Percentiles rank a stretch among this genome's conserved stretches.
Evolutionary conservation across 2,888 invertebrate genomes (phyloP).

Genomic region (Nomada lathburiana): DNA sequence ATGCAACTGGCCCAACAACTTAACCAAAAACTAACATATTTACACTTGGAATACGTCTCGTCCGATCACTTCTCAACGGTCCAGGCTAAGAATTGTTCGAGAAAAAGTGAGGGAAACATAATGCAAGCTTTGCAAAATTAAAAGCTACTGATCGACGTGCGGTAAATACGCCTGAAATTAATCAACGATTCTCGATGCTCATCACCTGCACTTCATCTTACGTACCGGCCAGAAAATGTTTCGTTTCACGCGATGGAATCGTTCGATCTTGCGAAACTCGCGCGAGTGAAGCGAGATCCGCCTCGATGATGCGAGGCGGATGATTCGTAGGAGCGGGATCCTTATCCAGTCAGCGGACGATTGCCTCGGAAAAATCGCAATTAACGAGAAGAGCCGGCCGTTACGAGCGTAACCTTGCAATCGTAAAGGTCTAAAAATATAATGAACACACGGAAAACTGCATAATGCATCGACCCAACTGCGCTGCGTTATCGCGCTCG

Average conservation of each 20-base stretch:
- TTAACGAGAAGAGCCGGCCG: slow-evolving; percentile 59
- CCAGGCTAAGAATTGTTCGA: no score
- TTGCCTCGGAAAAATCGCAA: slow-evolving; percentile 62
- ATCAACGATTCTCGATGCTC: no score
- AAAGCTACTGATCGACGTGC: no score
- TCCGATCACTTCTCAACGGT: no score
- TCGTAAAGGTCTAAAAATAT: slow-evolving; percentile 75
- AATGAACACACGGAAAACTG: slow-evolving; percentile 72
- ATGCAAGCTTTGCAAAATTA: no score
- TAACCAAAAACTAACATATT: no score
- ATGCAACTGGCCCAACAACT: no score
- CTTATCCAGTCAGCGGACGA: slow-evolving; percentile 41
- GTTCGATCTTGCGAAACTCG: slow-evolving; percentile 1
- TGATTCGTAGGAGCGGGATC: slow-evolving; percentile 31
- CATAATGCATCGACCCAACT: slow-evolving; percentile 71
- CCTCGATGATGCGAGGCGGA: not conserved
- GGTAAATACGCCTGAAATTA: no score
- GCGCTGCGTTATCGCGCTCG: slow-evolving; percentile 69
- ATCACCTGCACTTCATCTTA: no score
- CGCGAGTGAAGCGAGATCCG: not conserved
- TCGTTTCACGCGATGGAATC: slow-evolving; percentile 1
- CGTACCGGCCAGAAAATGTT: not conserved
- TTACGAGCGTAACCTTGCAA: slow-evolving; percentile 65
- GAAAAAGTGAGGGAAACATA: no score
- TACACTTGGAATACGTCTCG: no score